Base-by-base conservation (phyloP, 2,797 vertebrate genomes). In the Emydoidea blandingii region DNA sequence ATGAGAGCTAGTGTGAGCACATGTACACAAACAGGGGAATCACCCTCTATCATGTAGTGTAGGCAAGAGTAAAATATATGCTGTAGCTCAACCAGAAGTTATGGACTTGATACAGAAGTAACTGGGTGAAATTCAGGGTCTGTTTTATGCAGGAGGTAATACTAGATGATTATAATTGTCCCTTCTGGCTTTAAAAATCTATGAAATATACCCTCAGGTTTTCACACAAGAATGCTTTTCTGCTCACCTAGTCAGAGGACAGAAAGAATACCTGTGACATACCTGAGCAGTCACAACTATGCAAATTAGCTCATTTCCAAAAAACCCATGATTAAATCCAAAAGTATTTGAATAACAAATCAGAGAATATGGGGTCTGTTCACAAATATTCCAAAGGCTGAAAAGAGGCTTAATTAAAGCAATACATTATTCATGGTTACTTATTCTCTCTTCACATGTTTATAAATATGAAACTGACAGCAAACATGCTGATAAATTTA, bases 151-250 rank as follows among this genome's bases (percentile, higher is more conserved):
- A 0, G 4, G 47, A 57, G 44, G 18, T 68, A 37, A 68, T n/a
- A 44, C 23, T 41, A 56, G 5, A 2, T 29, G 76, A 1, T 8
- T 14, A 34, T 4, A 0, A 5, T 12, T 57, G 57, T 59, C 5
- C 18, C 3, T 81, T 49, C 44, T 93, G 44, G 1, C 59, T 82
- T 62, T 56, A 41, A 82, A 41, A 41, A 6, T 88, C 49, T 3
- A 5, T 19, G 16, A 89, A 47, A 34, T 10, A 9, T 0, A 0
- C 2, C 4, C 5, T 3, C 1, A 10, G 0, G 2, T 47, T 41
- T 49, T 76, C 68, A 84, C 29, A 6, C 8, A 11, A 3, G 14
- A 76, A 21, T 6, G 53, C 6, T 15, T 85, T 84, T 47, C 25
- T 76, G 41, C 11, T 76, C 44, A 27, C 27, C 44, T 47, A 8